These are phyloP conservation scores for Cynoglossus semilaevis DNA, from an alignment of 2,113 vertebrate genomes.

Conservation along the genomic window DNA sequence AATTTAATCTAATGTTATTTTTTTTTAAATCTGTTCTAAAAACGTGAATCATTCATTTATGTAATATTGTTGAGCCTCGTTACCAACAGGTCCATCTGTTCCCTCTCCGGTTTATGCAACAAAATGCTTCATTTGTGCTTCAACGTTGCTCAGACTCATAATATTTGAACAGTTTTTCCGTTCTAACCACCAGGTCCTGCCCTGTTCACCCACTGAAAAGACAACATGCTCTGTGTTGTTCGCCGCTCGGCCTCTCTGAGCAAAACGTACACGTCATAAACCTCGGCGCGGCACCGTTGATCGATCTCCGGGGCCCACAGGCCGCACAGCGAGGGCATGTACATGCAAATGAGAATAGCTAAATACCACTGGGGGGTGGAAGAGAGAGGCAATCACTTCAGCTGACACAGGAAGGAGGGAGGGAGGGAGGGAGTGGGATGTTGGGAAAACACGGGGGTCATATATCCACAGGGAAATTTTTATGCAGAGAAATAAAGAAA, in stretches of 20 bases:
- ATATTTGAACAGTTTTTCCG: no score
- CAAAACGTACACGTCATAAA: slow-evolving; percentile 82
- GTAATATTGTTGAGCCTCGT: no score
- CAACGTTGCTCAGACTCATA: no score
- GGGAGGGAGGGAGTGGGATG: slow-evolving; percentile 14
- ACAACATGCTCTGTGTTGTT: background rate
- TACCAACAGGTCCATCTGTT: no score
- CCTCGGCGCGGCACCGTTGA: slow-evolving; percentile 88
- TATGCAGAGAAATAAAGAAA: slow-evolving; percentile 56
- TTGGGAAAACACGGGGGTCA: background rate
- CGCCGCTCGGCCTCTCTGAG: slow-evolving; percentile 54
- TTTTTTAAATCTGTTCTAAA: no score
- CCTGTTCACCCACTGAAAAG: background rate
- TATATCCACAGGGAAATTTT: slow-evolving; percentile 42
- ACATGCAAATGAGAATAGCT: slow-evolving; percentile 97
- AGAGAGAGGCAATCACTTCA: slow-evolving; percentile 72
- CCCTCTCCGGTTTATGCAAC: no score
- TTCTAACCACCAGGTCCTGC: no score
- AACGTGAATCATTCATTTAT: no score
- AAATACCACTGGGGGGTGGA: slow-evolving; percentile 86
- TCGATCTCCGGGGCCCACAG: slow-evolving; percentile 88
- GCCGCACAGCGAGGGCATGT: slow-evolving; percentile 93
- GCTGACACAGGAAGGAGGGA: slow-evolving; percentile 65
- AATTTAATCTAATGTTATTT: no score
- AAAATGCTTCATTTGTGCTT: no score